Evolutionary conservation across 2,888 invertebrate genomes (phyloP).

Genomic region (Sinodicranocentrus sp.): DNA sequence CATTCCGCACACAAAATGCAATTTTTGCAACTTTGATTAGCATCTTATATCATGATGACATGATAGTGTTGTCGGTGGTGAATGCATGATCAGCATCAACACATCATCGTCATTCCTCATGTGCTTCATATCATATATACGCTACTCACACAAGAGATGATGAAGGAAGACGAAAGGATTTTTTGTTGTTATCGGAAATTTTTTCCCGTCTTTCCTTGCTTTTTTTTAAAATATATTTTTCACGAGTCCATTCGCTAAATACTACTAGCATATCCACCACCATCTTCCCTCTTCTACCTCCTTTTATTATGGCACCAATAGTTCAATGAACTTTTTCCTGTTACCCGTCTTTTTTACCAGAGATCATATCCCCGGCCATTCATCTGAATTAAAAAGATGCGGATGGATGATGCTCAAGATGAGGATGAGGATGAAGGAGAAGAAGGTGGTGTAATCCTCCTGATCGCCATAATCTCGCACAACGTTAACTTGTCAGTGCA

Average conservation of each 20-base stretch:
- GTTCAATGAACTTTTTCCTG: slow-evolving; percentile 76
- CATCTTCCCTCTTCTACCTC: slow-evolving; percentile 37
- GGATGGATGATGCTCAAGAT: slow-evolving; percentile 64
- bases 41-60: too few species aligned
- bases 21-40: too few species aligned
- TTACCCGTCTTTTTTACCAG: slow-evolving; percentile 68
- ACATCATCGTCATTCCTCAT: slow-evolving; percentile 10
- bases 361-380: slow-evolving; percentile 69
- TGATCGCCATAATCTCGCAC: slow-evolving; percentile 50
- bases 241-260: slow-evolving; percentile 13
- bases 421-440: slow-evolving; percentile 48
- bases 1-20: too few species aligned
- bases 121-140: too few species aligned
- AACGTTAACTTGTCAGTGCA: slow-evolving; percentile 14
- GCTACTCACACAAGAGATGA: too few species aligned
- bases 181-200: slow-evolving; percentile 66
- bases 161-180: slow-evolving; percentile 3
- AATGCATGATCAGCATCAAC: background rate
- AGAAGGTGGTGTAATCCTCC: slow-evolving; percentile 53
- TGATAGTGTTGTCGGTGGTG: too few species aligned
- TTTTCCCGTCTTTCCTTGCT: slow-evolving; percentile 16
- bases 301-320: slow-evolving; percentile 74
- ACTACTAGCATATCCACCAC: background rate
- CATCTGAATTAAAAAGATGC: slow-evolving; percentile 71
- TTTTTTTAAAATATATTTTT: slow-evolving; percentile 47